Base-by-base conservation (phyloP, 2,888 invertebrate genomes). In the Eupithecia dodoneata region DNA sequence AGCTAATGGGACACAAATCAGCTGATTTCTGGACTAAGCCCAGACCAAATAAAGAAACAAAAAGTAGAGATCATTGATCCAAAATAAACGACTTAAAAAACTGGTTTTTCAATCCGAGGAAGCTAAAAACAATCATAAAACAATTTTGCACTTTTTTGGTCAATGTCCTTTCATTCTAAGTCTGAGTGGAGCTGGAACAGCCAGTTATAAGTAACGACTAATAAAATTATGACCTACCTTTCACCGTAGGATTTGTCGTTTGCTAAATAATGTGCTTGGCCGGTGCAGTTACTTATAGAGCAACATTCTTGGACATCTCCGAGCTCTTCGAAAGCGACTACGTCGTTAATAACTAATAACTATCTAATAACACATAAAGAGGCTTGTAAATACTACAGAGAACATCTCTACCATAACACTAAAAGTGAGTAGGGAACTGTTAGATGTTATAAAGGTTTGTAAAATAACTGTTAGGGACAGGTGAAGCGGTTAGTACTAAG, bases 181-280 rank as follows among this genome's bases (percentile, higher is more conserved):
- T 66, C 15, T 13, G 69, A n/a, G 3, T 45, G 49, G 44, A 74
- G 67, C 52, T 67, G 4, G 18, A 78, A 79, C 72, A 76, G 74
- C 79, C 76, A 77, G 76, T 79, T 73, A 30, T 30, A 63, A 30
- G 63, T 30, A 76, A 80, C 73, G 76, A 81, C 79, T 75, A 77
- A 81, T 78, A 78, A 75, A 79, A 80, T 75, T 67, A 76, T 76
- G 81, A 82, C 84, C 80, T 82, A 84, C 83, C 84, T 84, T 84
- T 84, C 84, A 82, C 84, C 76, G 82, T 78, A 76, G 82, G 81
- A 81, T 84, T 82, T 84, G 83, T 84, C 84, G 78, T 83, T 82
- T 81, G 83, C 81, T 83, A 81, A 81, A 83, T 83, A 79, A 81
- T 80, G 72, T 42, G 47, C 69, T n/a, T 15, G 69, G n/a, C 55